Evolutionary conservation across 2,888 invertebrate genomes (phyloP).

Genomic region (Automeris io): DNA sequence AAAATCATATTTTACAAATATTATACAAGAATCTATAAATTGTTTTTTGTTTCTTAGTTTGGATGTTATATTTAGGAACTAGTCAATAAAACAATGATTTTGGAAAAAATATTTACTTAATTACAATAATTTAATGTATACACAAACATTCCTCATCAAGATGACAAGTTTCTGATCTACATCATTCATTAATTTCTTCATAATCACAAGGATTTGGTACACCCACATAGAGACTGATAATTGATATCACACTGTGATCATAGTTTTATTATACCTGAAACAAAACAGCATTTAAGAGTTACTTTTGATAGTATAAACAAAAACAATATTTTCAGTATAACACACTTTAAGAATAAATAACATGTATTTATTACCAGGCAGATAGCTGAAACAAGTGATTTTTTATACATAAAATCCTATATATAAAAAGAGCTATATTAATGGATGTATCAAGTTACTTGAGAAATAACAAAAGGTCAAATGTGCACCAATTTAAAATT

Average conservation of each 20-base stretch:
- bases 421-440: too few relatives aligned
- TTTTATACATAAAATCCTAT: too few relatives aligned
- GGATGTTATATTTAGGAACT: too few relatives aligned
- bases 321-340: not conserved
- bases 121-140: conserved; percentile 58
- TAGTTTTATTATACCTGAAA: conserved; percentile 22
- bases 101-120: conserved; percentile 60
- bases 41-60: not conserved
- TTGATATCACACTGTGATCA: conserved; percentile 21
- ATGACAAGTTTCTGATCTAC: conserved; percentile 28
- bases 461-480: too few relatives aligned
- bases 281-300: conserved; percentile 4
- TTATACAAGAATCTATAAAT: too few relatives aligned
- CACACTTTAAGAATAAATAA: too few relatives aligned
- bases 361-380: too few relatives aligned
- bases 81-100: conserved; percentile 22
- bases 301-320: too few relatives aligned
- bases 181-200: conserved; percentile 35
- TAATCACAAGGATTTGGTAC: conserved; percentile 16
- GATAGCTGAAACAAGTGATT: too few relatives aligned
- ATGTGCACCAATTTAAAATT: too few relatives aligned
- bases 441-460: too few relatives aligned
- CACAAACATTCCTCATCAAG: conserved; percentile 33
- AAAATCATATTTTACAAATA: too few relatives aligned
- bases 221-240: conserved; percentile 1